Percentiles rank a stretch among this genome's conserved stretches.
These are phyloP conservation scores for Pao palembangensis DNA, from an alignment of 2,113 vertebrate genomes.

Conservation along the genomic window DNA sequence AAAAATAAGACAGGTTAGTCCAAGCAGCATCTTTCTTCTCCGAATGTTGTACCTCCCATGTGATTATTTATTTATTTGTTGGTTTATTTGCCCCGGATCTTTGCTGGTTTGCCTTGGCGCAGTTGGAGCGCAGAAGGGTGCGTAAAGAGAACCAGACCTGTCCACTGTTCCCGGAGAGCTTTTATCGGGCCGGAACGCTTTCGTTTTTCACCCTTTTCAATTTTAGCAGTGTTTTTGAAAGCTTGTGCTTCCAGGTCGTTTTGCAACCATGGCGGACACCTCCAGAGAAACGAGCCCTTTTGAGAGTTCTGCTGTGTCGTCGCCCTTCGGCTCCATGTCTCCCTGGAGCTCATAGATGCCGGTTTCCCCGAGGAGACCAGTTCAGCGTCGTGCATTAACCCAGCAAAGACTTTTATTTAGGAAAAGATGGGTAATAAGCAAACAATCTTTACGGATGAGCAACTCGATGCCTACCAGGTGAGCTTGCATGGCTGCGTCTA, in stretches of 20 bases:
- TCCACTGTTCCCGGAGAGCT: slow-evolving; percentile 8
- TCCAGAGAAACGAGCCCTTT: slow-evolving; percentile 4
- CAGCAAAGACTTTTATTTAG: no score
- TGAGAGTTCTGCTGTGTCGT: slow-evolving; percentile 30
- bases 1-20: background rate
- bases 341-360: slow-evolving; percentile 78
- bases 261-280: slow-evolving; percentile 43
- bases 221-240: background rate
- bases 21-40: background rate
- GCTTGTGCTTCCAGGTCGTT: background rate
- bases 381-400: slow-evolving; percentile 70
- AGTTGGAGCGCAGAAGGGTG: slow-evolving; percentile 27
- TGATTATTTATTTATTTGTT: slow-evolving; percentile 47
- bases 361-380: slow-evolving; percentile 70
- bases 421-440: slow-evolving; percentile 92
- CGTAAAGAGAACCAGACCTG: slow-evolving; percentile 32
- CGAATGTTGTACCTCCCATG: slow-evolving; percentile 18
- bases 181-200: background rate
- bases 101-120: slow-evolving; percentile 31
- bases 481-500: slow-evolving; percentile 18
- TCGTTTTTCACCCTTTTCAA: background rate
- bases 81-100: slow-evolving; percentile 20
- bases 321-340: slow-evolving; percentile 28
- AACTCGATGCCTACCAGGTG: slow-evolving; percentile 94
- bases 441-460: slow-evolving; percentile 95